Conservation (phyloP, 1,140 invertebrate species). For the Hyles vespertilio region DNA sequence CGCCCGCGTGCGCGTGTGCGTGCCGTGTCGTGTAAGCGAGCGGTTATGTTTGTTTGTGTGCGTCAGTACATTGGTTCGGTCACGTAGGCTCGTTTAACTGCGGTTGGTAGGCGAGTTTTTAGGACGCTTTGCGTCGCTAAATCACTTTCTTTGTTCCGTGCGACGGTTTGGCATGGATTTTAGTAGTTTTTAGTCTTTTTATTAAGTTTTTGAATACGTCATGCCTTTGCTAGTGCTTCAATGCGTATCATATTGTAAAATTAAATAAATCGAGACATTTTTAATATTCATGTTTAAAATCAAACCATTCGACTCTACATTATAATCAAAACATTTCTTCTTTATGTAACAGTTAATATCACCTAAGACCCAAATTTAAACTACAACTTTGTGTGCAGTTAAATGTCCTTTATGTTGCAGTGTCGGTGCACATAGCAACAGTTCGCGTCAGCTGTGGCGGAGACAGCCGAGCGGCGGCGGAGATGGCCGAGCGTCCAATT, state of each 20-base stretch:
- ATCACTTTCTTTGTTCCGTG: slow-evolving; percentile 10
- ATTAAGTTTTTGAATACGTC: too few relatives aligned
- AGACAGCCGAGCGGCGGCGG: slow-evolving; percentile 37
- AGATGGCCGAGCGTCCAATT: slow-evolving; percentile 41
- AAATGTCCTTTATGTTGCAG: slow-evolving; percentile 39
- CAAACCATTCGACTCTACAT: too few relatives aligned
- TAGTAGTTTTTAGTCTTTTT: not conserved
- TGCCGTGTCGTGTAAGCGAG: slow-evolving; percentile 35
- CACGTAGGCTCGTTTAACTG: slow-evolving; percentile 63
- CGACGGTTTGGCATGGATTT: not conserved
- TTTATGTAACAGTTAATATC: too few relatives aligned
- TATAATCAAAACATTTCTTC: too few relatives aligned
- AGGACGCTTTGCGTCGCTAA: not conserved
- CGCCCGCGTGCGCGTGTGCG: slow-evolving; percentile 47
- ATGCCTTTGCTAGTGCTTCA: too few relatives aligned
- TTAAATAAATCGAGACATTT: too few relatives aligned
- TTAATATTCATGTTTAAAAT: too few relatives aligned
- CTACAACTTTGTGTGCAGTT: not conserved
- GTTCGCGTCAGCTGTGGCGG: slow-evolving; percentile 61
- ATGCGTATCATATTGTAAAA: too few relatives aligned
- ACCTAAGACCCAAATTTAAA: too few relatives aligned
- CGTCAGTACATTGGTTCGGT: slow-evolving; percentile 54
- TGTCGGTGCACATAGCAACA: slow-evolving; percentile 66
- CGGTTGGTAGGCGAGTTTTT: slow-evolving; percentile 8
- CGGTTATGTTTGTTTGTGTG: slow-evolving; percentile 32